Base-by-base conservation (phyloP, 2,797 vertebrate genomes). In the Staurois parvus region DNA sequence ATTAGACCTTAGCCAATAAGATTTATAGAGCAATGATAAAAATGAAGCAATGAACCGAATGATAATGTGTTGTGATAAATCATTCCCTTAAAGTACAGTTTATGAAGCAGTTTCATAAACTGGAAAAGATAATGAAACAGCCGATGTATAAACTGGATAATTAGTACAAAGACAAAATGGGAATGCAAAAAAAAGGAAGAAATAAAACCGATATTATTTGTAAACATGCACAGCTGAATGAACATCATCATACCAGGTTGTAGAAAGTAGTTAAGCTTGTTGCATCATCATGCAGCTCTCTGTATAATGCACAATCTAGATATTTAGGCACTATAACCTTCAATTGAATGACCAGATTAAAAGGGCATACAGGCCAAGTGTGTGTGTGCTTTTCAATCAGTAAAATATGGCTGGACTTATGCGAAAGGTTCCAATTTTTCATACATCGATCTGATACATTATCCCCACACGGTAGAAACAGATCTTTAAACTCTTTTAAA, bases 11-110 rank as follows among this genome's bases (percentile, higher is more conserved):
- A 30, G 80, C 80, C 80, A 83, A 75, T 83, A 64, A 83, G 70
- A 83, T 83, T 73, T 64, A 82, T 82, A 75, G 72, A 83, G 37
- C 59, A 66, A 67, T 83, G 72, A 82, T 73, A 64, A 81, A 68
- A 72, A 83, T 11, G 66, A 29, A 78, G 74, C 59, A 69, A 84
- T 69, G 73, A 69, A 69, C 73, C 34, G 73, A 77, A 76, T 72
- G 75, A 64, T 62, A 83, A 84, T 59, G 64, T 70, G 66, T 28
- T 32, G 26, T 3, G 52, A 68, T 76, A 77, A 84, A 75, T 67
- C 81, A 70, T 29, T 80, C 12, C 68, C 79, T 72, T 48, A 81
- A 72, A 81, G 79, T 72, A 62, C 68, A 81, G 68, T 72, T 81
- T 81, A 62, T 62, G 48, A 72, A 81, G 79, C 68, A 37, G 79